Percentiles rank a stretch among this genome's conserved stretches.
Conservation (phyloP, 2,888 invertebrate genomes). For the Eudasyphora cyanicolor region DNA sequence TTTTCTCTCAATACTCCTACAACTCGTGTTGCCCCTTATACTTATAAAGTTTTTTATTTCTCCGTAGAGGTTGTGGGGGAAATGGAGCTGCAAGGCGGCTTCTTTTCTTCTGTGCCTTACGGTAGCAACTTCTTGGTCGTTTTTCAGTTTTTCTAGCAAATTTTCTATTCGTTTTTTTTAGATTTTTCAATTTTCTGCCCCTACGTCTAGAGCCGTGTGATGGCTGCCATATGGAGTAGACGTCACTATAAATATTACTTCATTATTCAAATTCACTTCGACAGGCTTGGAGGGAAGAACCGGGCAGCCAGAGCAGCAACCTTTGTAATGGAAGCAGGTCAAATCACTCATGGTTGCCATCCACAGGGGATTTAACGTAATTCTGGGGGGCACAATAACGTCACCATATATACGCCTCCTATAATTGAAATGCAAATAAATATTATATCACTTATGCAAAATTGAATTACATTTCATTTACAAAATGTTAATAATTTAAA, state of each 20-base stretch:
- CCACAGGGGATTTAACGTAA: not conserved
- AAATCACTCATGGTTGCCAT: not conserved
- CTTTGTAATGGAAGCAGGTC: conserved; percentile 27
- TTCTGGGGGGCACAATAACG: not conserved
- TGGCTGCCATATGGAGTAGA: conserved; percentile 22
- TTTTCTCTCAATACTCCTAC: not conserved
- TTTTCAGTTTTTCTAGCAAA: not conserved
- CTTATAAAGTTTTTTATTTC: not conserved
- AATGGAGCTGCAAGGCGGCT: not conserved
- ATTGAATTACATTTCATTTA: conserved; percentile 39
- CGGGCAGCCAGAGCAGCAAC: not conserved
- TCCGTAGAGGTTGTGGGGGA: not conserved
- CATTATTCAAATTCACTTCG: conserved; percentile 36
- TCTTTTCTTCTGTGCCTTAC: not conserved
- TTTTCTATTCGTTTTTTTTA: not conserved
- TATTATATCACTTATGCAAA: conserved; percentile 36
- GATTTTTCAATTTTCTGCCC: not conserved
- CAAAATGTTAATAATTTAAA: too few species aligned
- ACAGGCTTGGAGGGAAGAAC: not conserved
- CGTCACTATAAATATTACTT: conserved; percentile 25
- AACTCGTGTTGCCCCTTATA: not conserved
- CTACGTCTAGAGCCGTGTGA: not conserved
- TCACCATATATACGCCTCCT: too few species aligned
- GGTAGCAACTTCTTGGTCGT: not conserved
- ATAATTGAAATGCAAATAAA: conserved; percentile 54